A percentile compares a stretch with the other conserved stretches of the same genome.
These are phyloP conservation scores for Ardeotis arabs DNA, from an alignment of 2,113 vertebrate species.

Conservation along the genomic window DNA sequence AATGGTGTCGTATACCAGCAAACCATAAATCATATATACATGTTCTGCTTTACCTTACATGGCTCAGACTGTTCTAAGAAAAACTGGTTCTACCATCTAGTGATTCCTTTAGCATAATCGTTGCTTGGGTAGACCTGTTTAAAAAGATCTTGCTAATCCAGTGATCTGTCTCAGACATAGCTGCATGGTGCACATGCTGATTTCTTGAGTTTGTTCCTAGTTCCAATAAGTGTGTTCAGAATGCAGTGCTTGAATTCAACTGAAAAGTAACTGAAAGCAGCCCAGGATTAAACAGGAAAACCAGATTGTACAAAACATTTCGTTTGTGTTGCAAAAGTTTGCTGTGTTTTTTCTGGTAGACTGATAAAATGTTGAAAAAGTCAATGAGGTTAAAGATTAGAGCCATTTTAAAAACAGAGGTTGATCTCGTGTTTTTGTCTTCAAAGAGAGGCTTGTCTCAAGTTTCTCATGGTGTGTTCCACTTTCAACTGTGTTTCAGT, in stretches of 20 bases:
- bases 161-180: slow-evolving; percentile 33
- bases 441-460: not conserved
- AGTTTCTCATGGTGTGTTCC: not conserved
- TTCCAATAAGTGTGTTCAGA: not conserved
- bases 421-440: not conserved
- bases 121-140: slow-evolving; percentile 42
- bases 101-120: slow-evolving; percentile 42
- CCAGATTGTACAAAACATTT: not conserved
- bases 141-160: slow-evolving; percentile 27
- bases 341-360: not conserved
- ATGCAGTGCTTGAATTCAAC: not conserved
- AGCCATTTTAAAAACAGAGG: not conserved
- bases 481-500: not conserved
- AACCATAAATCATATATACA: slow-evolving; percentile 1
- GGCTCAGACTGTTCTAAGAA: slow-evolving; percentile 21
- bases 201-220: not conserved
- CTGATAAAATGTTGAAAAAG: not conserved
- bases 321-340: not conserved
- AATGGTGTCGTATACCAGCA: not conserved
- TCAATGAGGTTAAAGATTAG: not conserved
- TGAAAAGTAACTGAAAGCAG: not conserved
- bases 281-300: not conserved
- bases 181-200: not conserved
- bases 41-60: slow-evolving; percentile 43
- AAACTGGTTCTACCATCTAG: slow-evolving; percentile 68